Conservation (phyloP, 2,888 invertebrate species). For the Microplitis deprimator region DNA sequence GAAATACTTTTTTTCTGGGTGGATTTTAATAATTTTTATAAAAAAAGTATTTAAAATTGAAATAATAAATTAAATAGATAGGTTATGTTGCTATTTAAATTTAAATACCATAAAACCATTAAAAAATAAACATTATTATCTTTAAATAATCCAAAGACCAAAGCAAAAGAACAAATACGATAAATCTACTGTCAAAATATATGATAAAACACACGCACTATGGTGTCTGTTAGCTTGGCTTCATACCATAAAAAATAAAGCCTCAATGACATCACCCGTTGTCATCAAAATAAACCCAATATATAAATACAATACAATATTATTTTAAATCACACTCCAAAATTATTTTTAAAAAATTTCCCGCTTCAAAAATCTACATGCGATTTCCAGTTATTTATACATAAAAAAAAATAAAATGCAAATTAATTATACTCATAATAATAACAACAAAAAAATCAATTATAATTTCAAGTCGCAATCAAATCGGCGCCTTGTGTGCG, state of each 20-base stretch:
- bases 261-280: background rate
- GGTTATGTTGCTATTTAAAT: background rate
- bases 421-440: background rate
- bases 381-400: background rate
- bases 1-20: too few species aligned
- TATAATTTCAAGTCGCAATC: slow-evolving; percentile 43
- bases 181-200: slow-evolving; percentile 1
- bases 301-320: background rate
- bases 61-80: background rate
- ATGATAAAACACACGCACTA: background rate
- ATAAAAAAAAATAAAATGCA: background rate
- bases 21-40: background rate
- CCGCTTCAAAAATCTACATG: background rate
- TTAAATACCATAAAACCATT: background rate
- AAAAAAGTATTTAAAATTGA: background rate
- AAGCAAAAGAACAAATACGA: background rate
- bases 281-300: background rate
- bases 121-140: background rate
- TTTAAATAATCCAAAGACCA: background rate
- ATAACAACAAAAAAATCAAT: slow-evolving; percentile 40
- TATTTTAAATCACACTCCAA: background rate
- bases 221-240: background rate
- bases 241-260: background rate
- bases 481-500: slow-evolving; percentile 53
- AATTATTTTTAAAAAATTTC: background rate